Percentiles rank a stretch among this genome's conserved stretches.
Conservation (phyloP, 2,797 vertebrate genomes). For the Thalassophryne amazonica region DNA sequence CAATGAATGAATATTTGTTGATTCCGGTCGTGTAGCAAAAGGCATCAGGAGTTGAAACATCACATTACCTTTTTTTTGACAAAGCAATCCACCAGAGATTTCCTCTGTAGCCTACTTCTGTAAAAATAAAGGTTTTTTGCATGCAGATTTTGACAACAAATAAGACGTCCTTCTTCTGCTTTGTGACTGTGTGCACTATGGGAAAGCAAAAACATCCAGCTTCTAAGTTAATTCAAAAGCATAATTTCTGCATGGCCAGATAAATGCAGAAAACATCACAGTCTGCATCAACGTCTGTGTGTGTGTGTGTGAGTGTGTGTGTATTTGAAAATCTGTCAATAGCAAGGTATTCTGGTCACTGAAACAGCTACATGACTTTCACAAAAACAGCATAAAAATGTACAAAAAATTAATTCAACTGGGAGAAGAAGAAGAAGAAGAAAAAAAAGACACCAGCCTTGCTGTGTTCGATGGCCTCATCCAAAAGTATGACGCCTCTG, state of each 20-base stretch:
- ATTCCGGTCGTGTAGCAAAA: too few relatives aligned
- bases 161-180: conserved; percentile 21
- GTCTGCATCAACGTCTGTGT: conserved; percentile 22
- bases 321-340: conserved; percentile 31
- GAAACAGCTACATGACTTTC: conserved; percentile 2
- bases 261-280: conserved; percentile 23
- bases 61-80: too few relatives aligned
- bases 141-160: conserved; percentile 25
- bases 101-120: conserved; percentile 1
- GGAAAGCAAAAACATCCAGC: too few relatives aligned
- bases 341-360: not conserved
- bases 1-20: too few relatives aligned
- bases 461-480: not conserved
- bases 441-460: conserved; percentile 4
- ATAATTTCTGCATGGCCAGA: too few relatives aligned
- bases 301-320: conserved; percentile 22
- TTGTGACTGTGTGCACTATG: conserved; percentile 24
- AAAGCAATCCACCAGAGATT: not conserved
- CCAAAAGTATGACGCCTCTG: conserved; percentile 18
- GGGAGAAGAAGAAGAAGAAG: too few relatives aligned
- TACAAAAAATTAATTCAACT: not conserved
- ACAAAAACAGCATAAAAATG: not conserved
- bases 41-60: too few relatives aligned
- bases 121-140: conserved; percentile 14
- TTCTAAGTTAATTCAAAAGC: too few relatives aligned